Evolutionary conservation across 2,113 vertebrate species (phyloP).

Genomic region (Falco punctatus): DNA sequence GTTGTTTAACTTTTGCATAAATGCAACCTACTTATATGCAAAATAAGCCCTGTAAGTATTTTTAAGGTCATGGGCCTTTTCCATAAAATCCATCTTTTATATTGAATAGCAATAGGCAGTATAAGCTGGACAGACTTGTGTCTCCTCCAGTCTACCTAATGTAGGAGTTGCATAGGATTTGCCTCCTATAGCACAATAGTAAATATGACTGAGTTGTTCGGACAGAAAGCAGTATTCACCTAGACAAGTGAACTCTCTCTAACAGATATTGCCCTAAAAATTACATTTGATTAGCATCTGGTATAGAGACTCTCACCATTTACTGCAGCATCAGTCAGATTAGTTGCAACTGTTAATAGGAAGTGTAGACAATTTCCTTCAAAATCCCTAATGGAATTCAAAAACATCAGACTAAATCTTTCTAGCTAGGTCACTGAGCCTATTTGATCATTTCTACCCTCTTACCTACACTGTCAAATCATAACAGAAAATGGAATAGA

Average conservation of each 20-base stretch:
- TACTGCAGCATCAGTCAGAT: not conserved
- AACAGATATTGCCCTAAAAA: not conserved
- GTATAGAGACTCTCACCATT: not conserved
- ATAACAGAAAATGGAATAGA: not conserved
- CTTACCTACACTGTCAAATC: no score
- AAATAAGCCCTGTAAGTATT: not conserved
- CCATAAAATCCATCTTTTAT: not conserved
- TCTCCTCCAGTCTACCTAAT: not conserved
- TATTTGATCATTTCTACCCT: no score
- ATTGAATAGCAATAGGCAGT: not conserved
- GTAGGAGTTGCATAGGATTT: not conserved
- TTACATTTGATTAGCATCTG: not conserved
- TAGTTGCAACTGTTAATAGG: not conserved
- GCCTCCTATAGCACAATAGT: not conserved
- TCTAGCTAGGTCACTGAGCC: not conserved
- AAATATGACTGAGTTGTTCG: not conserved
- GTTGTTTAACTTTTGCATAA: not conserved
- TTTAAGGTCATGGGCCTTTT: not conserved
- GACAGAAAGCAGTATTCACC: not conserved
- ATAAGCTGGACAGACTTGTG: not conserved
- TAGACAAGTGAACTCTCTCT: not conserved
- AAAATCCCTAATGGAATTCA: not conserved
- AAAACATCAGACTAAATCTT: not conserved
- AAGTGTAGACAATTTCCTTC: not conserved
- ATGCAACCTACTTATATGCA: not conserved